Conservation (phyloP, 2,888 invertebrate species). For the Automeris io region DNA sequence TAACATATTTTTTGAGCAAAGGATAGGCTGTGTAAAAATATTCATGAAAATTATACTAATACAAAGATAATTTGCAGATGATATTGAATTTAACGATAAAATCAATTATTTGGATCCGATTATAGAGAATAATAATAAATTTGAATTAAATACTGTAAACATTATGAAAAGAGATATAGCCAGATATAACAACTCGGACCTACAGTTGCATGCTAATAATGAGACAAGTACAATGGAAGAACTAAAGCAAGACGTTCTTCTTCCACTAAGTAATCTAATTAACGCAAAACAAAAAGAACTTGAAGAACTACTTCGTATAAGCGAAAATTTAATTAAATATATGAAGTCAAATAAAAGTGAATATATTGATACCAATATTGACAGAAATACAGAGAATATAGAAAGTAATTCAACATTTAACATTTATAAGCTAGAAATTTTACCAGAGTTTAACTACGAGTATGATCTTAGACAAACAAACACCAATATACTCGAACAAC, state of each 20-base stretch:
- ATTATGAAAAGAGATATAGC: constrained; percentile 41
- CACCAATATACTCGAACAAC: constrained; percentile 22
- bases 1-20: no score
- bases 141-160: constrained; percentile 20
- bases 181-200: constrained; percentile 7
- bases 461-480: constrained; percentile 22
- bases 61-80: constrained; percentile 6
- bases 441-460: constrained; percentile 20
- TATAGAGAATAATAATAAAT: constrained; percentile 18
- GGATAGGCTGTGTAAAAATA: constrained; percentile 7
- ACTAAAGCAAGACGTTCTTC: constrained; percentile 26
- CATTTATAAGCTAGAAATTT: constrained; percentile 31
- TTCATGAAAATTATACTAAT: not conserved
- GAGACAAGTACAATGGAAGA: constrained; percentile 11
- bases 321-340: constrained; percentile 30
- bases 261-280: constrained; percentile 38
- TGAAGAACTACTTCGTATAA: constrained; percentile 32
- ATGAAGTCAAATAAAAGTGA: constrained; percentile 23
- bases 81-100: constrained; percentile 12
- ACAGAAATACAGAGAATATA: constrained; percentile 11
- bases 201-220: constrained; percentile 11
- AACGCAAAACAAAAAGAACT: constrained; percentile 41
- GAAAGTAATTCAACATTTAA: constrained; percentile 18
- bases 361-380: constrained; percentile 12
- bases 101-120: constrained; percentile 11